A percentile compares a stretch with the other conserved stretches of the same genome.
These are phyloP conservation scores for Diarsia rubi DNA, from an alignment of 2,888 invertebrate genomes.

Conservation along the genomic window DNA sequence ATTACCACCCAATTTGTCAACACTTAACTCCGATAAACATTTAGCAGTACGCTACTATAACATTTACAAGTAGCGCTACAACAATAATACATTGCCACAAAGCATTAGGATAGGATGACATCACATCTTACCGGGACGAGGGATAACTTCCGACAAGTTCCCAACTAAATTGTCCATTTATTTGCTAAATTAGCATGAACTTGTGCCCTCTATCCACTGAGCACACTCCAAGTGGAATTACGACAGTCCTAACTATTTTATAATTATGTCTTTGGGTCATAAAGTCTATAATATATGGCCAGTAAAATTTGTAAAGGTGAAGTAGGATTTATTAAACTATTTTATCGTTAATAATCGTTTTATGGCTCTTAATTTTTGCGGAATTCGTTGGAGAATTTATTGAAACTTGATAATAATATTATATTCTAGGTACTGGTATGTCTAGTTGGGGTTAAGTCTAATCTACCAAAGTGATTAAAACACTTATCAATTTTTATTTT, in stretches of 20 bases:
- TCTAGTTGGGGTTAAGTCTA: not conserved
- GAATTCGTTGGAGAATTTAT: not conserved
- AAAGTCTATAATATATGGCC: slow-evolving; percentile 57
- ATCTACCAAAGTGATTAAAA: not conserved
- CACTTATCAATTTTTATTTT: not conserved
- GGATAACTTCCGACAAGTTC: slow-evolving; percentile 71
- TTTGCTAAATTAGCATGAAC: slow-evolving; percentile 77
- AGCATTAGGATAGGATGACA: slow-evolving; percentile 62
- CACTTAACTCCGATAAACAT: slow-evolving; percentile 12
- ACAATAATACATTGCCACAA: slow-evolving; percentile 60
- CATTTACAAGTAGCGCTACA: slow-evolving; percentile 26
- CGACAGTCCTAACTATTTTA: slow-evolving; percentile 70
- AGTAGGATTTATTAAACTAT: slow-evolving; percentile 27
- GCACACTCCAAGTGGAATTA: slow-evolving; percentile 64
- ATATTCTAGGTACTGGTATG: not conserved
- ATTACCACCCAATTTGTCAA: slow-evolving; percentile 25
- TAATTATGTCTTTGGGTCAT: slow-evolving; percentile 68
- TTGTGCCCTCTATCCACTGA: slow-evolving; percentile 66
- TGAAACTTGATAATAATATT: not conserved
- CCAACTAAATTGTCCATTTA: slow-evolving; percentile 79
- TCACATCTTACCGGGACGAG: slow-evolving; percentile 64
- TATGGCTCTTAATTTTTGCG: not conserved
- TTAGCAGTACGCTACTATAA: slow-evolving; percentile 34
- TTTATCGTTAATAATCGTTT: slow-evolving; percentile 12
- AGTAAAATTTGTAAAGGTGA: slow-evolving; percentile 36